These are phyloP conservation scores for Myanophis thanlyinensis DNA, from an alignment of 2,113 vertebrate genomes.

Conservation along the genomic window DNA sequence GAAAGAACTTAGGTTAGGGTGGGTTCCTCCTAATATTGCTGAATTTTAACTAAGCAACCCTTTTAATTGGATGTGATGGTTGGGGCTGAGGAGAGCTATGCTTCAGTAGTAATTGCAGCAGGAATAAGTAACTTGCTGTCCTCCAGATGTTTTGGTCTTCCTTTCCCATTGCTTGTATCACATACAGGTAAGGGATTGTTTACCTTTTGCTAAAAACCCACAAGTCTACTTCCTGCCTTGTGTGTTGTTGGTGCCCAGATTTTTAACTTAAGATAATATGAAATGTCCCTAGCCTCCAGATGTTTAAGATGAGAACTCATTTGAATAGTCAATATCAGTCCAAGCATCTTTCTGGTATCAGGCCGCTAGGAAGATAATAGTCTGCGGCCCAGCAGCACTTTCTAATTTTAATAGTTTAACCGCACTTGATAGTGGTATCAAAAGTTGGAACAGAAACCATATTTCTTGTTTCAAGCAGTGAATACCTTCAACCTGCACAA, in stretches of 20 bases:
- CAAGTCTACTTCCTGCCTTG: background rate
- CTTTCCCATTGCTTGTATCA: background rate
- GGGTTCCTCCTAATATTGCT: background rate
- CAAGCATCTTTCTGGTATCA: background rate
- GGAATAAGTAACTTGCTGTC: background rate
- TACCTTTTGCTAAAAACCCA: background rate
- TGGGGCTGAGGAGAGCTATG: background rate
- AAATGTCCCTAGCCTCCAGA: background rate
- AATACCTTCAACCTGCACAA: background rate
- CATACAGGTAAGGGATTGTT: background rate
- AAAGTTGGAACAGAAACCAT: too few relatives aligned
- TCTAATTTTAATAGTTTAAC: background rate
- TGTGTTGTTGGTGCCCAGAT: background rate
- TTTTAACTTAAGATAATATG: background rate
- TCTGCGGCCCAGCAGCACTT: background rate
- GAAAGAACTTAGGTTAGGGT: background rate
- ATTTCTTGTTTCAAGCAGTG: background rate
- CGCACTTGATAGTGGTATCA: too few relatives aligned
- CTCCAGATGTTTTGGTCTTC: background rate
- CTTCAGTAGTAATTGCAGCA: background rate
- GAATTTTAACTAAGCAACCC: background rate
- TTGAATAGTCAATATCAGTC: background rate
- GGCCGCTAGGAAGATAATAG: background rate
- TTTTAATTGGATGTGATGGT: background rate
- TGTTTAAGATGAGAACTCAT: background rate